These are phyloP conservation scores for Noctua janthe DNA, from an alignment of 2,888 invertebrate genomes.

Conservation along the genomic window DNA sequence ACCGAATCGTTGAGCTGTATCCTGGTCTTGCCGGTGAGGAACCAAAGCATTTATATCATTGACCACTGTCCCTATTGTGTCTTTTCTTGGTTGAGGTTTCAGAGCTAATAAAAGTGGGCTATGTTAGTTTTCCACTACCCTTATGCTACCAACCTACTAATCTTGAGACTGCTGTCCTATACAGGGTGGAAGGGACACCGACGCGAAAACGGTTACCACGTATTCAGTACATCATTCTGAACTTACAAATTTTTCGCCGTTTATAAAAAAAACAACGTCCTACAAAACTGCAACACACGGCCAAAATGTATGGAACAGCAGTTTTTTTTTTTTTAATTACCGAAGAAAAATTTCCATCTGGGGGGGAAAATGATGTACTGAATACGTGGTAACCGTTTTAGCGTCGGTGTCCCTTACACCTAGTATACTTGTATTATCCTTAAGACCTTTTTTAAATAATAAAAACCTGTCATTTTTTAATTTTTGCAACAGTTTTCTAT, in stretches of 20 bases:
- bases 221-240: too few relatives aligned
- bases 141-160: neutral
- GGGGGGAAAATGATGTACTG: too few relatives aligned
- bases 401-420: too few relatives aligned
- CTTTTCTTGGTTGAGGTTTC: neutral
- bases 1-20: conserved; percentile 92
- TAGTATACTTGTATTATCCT: neutral
- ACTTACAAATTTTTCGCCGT: too few relatives aligned
- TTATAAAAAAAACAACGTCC: too few relatives aligned
- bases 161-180: neutral
- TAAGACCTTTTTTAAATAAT: neutral
- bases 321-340: too few relatives aligned
- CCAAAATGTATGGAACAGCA: too few relatives aligned
- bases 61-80: neutral
- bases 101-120: neutral
- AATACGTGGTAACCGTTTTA: too few relatives aligned
- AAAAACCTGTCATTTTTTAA: neutral
- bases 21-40: conserved; percentile 92
- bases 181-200: too few relatives aligned
- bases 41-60: conserved; percentile 57
- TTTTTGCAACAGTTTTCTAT: neutral
- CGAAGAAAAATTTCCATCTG: too few relatives aligned
- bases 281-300: too few relatives aligned
- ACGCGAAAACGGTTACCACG: too few relatives aligned
- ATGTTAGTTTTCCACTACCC: neutral